A percentile compares a stretch with the other conserved stretches of the same genome.
Conservation (phyloP, 1,140 invertebrate species). For the Drosophila micromelanica region DNA sequence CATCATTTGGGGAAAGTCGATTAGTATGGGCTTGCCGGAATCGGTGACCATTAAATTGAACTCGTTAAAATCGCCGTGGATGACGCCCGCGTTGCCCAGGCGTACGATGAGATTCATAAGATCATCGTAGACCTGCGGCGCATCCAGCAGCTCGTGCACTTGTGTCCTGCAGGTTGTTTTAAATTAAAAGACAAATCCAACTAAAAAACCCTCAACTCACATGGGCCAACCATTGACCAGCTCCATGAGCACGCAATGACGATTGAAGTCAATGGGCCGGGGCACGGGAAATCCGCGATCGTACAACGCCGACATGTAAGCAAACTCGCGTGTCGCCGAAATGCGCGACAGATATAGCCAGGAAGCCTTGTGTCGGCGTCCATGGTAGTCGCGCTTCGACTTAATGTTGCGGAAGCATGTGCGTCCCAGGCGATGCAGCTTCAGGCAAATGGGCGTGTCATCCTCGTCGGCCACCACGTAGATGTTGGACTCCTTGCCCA, state of each 20-base stretch:
- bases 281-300: slow-evolving; percentile 97
- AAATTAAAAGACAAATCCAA: neutral
- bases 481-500: slow-evolving; percentile 99
- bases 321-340: slow-evolving; percentile 98
- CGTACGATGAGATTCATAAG: slow-evolving; percentile 97
- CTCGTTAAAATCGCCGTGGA: slow-evolving; percentile 99
- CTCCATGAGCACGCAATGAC: slow-evolving; percentile 99
- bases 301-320: slow-evolving; percentile 98
- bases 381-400: slow-evolving; percentile 98
- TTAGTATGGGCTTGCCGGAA: slow-evolving; percentile 93
- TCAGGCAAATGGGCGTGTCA: slow-evolving; percentile 91
- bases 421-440: slow-evolving; percentile 96
- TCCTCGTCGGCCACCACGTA: slow-evolving; percentile 94
- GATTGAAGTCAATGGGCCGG: slow-evolving; percentile 96
- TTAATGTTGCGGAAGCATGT: slow-evolving; percentile 99
- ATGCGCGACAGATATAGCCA: slow-evolving; percentile 99
- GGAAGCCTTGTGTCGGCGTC: slow-evolving; percentile 93
- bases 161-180: slow-evolving; percentile 88
- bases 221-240: slow-evolving; percentile 91
- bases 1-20: slow-evolving; percentile 99
- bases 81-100: slow-evolving; percentile 96
- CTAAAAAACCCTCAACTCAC: slow-evolving; percentile 84
- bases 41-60: slow-evolving; percentile 97
- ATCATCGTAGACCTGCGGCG: slow-evolving; percentile 94
- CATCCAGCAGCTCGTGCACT: slow-evolving; percentile 91